phyloP scores from a whole-genome alignment of 37 sponge, comb jelly and placozoan genomes.

The Halichondria panicea region DNA sequence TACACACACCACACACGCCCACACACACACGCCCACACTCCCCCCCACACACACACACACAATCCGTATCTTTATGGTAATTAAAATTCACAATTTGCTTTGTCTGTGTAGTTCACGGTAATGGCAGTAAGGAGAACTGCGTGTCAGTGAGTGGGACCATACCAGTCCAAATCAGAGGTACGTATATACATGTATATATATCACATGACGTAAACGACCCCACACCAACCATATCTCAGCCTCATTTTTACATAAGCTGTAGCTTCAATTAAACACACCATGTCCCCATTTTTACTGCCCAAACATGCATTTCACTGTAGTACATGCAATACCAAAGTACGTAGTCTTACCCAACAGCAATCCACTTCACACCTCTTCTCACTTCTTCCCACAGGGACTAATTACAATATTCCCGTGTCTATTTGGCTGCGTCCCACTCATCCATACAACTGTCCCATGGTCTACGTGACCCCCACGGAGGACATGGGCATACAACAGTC shows the following conservation, averaged over 20 bases:
- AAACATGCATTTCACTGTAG: no score
- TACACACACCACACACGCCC: background rate
- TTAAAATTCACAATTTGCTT: background rate
- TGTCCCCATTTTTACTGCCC: background rate
- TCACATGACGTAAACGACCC: background rate
- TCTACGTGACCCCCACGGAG: slow-evolving; percentile 85
- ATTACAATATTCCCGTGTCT: slow-evolving; percentile 94
- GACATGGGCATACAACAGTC: slow-evolving; percentile 89
- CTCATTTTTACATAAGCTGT: no score
- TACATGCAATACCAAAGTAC: background rate
- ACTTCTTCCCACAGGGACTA: slow-evolving; percentile 47
- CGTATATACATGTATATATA: background rate
- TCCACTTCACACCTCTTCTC: no score
- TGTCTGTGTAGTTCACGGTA: slow-evolving; percentile 22
- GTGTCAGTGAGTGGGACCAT: slow-evolving; percentile 81
- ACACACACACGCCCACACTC: background rate
- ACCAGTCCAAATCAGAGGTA: slow-evolving; percentile 80
- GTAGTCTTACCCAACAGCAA: background rate
- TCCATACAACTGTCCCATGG: slow-evolving; percentile 77
- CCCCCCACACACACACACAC: background rate
- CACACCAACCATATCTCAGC: background rate
- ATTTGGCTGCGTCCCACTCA: slow-evolving; percentile 81
- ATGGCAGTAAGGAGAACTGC: slow-evolving; percentile 46
- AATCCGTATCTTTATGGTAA: background rate
- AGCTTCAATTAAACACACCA: background rate